A percentile compares a stretch with the other conserved stretches of the same genome.
These are phyloP conservation scores for Diadegma fenestrale DNA, from an alignment of 2,888 invertebrate species.

Conservation along the genomic window DNA sequence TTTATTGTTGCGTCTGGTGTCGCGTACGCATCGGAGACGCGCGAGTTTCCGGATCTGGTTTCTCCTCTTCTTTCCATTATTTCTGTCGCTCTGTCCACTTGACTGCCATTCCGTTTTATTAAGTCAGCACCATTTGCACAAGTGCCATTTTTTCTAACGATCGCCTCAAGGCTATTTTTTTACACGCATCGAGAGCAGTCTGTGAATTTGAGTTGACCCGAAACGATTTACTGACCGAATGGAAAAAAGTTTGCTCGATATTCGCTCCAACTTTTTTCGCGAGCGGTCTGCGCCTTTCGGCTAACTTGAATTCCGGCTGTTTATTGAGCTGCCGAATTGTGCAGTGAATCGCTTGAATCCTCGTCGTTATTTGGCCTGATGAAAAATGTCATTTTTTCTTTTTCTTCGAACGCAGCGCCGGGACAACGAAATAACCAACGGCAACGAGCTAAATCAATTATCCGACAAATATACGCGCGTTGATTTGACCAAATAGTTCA, in stretches of 20 bases:
- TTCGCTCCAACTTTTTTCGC: neutral
- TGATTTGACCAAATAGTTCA: constrained; percentile 45
- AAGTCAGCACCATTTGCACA: neutral
- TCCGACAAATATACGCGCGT: constrained; percentile 41
- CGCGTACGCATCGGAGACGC: neutral
- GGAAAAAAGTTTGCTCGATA: neutral
- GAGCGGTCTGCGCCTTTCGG: neutral
- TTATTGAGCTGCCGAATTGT: no score
- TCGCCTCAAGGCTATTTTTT: neutral
- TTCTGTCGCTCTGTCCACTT: neutral
- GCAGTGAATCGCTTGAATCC: neutral
- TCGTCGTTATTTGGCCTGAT: constrained; percentile 6
- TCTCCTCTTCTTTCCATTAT: neutral
- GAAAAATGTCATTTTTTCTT: constrained; percentile 33
- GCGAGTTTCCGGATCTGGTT: neutral
- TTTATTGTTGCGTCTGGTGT: neutral
- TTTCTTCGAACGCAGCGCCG: constrained; percentile 45
- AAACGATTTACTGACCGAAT: neutral
- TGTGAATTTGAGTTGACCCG: neutral
- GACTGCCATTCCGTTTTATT: neutral
- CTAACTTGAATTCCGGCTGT: neutral
- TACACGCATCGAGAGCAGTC: neutral
- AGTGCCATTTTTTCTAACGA: neutral
- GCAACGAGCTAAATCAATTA: constrained; percentile 54
- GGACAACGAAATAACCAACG: constrained; percentile 53